Percentiles rank a stretch among this genome's conserved stretches.
These are phyloP conservation scores for Poeciliopsis retropinna DNA, from an alignment of 2,113 vertebrate genomes.

Conservation along the genomic window DNA sequence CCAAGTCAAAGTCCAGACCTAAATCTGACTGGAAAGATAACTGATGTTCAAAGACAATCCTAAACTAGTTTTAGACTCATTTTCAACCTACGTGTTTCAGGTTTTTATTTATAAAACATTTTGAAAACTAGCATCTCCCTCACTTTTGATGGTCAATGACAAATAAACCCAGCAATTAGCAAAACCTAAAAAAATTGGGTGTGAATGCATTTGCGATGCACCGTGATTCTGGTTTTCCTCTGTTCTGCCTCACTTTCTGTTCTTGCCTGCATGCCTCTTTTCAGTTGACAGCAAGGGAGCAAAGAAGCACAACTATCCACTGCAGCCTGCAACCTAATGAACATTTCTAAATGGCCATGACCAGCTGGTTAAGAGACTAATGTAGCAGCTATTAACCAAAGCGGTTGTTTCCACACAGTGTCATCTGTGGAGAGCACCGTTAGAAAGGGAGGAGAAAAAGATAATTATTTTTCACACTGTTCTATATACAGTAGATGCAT, in stretches of 20 bases:
- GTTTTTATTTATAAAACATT: background rate
- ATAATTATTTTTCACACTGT: slow-evolving; percentile 28
- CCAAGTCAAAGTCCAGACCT: background rate
- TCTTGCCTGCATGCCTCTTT: slow-evolving; percentile 18
- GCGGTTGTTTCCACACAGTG: slow-evolving; percentile 77
- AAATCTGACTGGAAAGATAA: background rate
- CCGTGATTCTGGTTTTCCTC: slow-evolving; percentile 28
- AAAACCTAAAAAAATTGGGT: too few relatives aligned
- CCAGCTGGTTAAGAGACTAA: slow-evolving; percentile 82
- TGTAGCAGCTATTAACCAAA: slow-evolving; percentile 81
- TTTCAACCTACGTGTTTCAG: background rate
- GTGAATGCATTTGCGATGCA: background rate
- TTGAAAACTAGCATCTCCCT: background rate
- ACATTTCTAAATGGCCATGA: slow-evolving; percentile 83
- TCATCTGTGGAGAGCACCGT: slow-evolving; percentile 51
- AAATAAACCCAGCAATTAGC: background rate
- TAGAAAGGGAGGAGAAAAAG: slow-evolving; percentile 45
- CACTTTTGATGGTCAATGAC: background rate
- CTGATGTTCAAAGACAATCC: background rate
- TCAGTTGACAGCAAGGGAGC: slow-evolving; percentile 67
- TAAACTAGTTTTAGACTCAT: background rate
- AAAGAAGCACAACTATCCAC: slow-evolving; percentile 76
- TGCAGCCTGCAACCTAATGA: slow-evolving; percentile 77
- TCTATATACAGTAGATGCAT: slow-evolving; percentile 5
- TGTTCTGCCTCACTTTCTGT: background rate